phyloP scores from a whole-genome alignment of 2,797 vertebrate genomes.

The Gallirallus australis region DNA sequence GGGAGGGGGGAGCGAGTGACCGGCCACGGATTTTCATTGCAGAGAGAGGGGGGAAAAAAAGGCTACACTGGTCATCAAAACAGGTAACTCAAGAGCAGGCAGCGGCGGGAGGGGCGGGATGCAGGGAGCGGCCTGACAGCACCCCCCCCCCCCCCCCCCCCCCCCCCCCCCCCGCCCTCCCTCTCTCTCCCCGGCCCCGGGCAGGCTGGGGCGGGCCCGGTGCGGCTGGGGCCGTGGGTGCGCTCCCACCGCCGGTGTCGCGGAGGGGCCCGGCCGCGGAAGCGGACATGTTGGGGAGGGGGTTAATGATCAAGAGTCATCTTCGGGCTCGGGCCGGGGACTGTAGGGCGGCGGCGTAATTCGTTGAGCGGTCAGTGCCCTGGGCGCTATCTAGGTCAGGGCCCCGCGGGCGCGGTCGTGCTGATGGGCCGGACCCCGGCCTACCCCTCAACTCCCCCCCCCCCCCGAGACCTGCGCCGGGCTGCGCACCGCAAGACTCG shows the following conservation, averaged over 20 bases:
- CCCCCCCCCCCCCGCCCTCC: not conserved
- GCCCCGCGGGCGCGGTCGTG: not conserved
- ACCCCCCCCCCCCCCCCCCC: not conserved
- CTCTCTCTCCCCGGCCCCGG: not conserved
- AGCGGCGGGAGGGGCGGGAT: not conserved
- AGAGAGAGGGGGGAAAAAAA: not conserved
- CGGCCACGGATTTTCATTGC: slow-evolving; percentile 44
- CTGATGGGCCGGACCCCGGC: not conserved
- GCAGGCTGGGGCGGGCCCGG: not conserved
- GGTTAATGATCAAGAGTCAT: not conserved
- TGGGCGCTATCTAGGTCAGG: not conserved
- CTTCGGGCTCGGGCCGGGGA: not conserved
- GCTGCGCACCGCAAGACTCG: not conserved
- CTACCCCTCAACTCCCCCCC: not conserved
- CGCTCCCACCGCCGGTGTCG: not conserved
- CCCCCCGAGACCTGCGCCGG: not conserved
- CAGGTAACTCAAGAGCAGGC: slow-evolving; percentile 63
- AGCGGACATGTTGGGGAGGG: slow-evolving; percentile 6
- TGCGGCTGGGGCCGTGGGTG: not conserved
- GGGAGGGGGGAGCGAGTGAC: slow-evolving; percentile 40
- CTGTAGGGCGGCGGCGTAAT: not conserved
- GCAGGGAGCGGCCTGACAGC: not conserved
- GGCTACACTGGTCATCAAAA: not conserved
- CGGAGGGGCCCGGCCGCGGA: not conserved
- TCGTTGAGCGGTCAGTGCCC: not conserved